These are phyloP conservation scores for Leguminivora glycinivorella DNA, from an alignment of 1,140 invertebrate species.

Conservation along the genomic window DNA sequence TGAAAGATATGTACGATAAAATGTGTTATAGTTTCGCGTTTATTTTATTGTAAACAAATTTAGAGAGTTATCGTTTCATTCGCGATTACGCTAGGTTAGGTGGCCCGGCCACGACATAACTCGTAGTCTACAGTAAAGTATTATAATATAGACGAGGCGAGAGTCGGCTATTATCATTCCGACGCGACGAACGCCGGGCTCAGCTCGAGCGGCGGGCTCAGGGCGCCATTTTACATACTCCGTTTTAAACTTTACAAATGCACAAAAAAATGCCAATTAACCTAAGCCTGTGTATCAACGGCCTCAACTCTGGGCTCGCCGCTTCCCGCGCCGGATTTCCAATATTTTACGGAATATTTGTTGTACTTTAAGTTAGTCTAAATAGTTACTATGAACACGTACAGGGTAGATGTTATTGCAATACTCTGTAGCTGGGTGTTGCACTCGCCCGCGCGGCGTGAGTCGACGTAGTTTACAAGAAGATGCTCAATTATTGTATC, in stretches of 20 bases:
- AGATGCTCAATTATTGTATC: constrained; percentile 2
- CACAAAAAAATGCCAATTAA: background rate
- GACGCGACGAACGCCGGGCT: constrained; percentile 49
- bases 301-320: constrained; percentile 15
- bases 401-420: constrained; percentile 76
- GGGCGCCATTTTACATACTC: background rate
- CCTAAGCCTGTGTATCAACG: constrained; percentile 19
- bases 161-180: constrained; percentile 41
- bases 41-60: constrained; percentile 70
- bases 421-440: constrained; percentile 70
- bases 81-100: constrained; percentile 73
- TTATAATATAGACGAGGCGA: constrained; percentile 50
- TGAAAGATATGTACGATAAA: constrained; percentile 51
- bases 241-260: background rate
- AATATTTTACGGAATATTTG: constrained; percentile 68
- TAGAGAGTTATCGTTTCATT: constrained; percentile 71
- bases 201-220: constrained; percentile 34
- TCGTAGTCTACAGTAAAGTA: constrained; percentile 65
- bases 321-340: constrained; percentile 39
- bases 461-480: constrained; percentile 26
- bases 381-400: constrained; percentile 71
- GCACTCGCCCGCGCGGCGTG: constrained; percentile 47
- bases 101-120: constrained; percentile 68
- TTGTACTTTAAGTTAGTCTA: constrained; percentile 70
- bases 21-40: constrained; percentile 67